These are phyloP conservation scores for Portunus trituberculatus DNA, from an alignment of 1,140 invertebrate genomes.

Conservation along the genomic window DNA sequence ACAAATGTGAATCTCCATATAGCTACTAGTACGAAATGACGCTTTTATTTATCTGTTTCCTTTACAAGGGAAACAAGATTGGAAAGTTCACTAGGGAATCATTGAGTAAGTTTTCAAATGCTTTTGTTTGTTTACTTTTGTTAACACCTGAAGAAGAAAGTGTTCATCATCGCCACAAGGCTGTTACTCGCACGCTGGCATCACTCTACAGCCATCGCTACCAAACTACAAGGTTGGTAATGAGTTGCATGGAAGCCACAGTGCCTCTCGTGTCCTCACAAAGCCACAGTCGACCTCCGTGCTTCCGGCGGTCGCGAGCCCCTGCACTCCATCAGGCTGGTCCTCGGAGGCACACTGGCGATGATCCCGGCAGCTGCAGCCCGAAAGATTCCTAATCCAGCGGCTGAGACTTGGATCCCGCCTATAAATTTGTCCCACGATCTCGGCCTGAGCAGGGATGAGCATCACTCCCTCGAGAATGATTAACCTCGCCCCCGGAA, in stretches of 20 bases:
- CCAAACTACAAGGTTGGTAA: no score
- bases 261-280: background rate
- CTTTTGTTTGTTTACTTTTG: no score
- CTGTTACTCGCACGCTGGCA: no score
- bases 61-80: no score
- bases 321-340: conserved; percentile 30
- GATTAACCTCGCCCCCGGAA: background rate
- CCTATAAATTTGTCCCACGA: background rate
- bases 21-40: no score
- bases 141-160: no score
- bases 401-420: conserved; percentile 27
- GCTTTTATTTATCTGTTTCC: no score
- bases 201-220: no score
- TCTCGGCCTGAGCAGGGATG: background rate
- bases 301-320: background rate
- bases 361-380: conserved; percentile 59
- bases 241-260: background rate
- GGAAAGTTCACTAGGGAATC: no score
- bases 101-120: no score
- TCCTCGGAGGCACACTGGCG: conserved; percentile 43
- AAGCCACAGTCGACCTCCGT: background rate
- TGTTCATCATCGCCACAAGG: no score
- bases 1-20: no score
- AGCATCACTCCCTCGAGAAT: conserved; percentile 36
- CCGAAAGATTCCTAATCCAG: conserved; percentile 58